Percentiles rank a stretch among this genome's conserved stretches.
Conservation (phyloP, 1,140 invertebrate genomes). For the Mya arenaria region DNA sequence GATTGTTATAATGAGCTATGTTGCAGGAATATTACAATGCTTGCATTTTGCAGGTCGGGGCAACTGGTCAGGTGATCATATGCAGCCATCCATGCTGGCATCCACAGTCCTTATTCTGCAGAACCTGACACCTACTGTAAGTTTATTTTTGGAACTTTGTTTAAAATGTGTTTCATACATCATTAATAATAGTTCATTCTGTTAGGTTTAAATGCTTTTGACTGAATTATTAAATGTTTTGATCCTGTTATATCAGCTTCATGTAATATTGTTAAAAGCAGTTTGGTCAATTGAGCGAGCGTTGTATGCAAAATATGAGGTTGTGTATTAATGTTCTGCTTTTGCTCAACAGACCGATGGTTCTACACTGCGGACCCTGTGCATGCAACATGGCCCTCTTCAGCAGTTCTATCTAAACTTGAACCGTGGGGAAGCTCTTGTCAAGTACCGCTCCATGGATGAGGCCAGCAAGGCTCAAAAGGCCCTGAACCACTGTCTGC, state of each 20-base stretch:
- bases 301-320: too few species aligned
- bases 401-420: conserved; percentile 96
- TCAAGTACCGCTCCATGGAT: conserved; percentile 94
- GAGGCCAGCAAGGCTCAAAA: conserved; percentile 98
- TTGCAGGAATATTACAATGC: not conserved
- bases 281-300: too few species aligned
- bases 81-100: too few species aligned
- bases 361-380: conserved; percentile 95
- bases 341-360: conserved; percentile 91
- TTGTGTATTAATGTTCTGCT: not conserved
- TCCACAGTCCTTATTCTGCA: conserved; percentile 88
- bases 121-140: conserved; percentile 95
- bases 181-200: too few species aligned
- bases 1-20: not conserved
- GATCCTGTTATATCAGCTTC: too few species aligned
- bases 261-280: too few species aligned
- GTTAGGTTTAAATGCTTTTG: too few species aligned
- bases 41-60: conserved; percentile 31
- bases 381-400: conserved; percentile 97
- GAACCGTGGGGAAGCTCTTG: conserved; percentile 95
- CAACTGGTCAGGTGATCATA: conserved; percentile 41
- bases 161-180: too few species aligned
- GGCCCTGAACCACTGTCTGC: conserved; percentile 96
- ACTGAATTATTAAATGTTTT: too few species aligned
- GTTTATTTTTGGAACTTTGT: conserved; percentile 23